A percentile compares a stretch with the other conserved stretches of the same genome.
These are phyloP conservation scores for Nycticebus coucang DNA, from an alignment of 2,113 vertebrate genomes.

Conservation along the genomic window DNA sequence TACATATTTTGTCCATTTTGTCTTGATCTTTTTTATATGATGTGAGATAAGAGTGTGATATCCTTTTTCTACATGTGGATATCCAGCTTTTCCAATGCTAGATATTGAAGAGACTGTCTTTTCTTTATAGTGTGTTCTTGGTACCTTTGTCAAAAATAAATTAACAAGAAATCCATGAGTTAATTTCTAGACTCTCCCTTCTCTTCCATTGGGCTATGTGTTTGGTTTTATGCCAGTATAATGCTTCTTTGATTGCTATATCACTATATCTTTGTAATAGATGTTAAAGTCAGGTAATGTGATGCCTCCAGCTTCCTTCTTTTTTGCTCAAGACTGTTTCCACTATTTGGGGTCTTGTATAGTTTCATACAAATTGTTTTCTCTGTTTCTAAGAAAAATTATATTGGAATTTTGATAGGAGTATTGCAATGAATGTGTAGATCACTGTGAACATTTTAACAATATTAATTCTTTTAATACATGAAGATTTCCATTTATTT, in stretches of 20 bases:
- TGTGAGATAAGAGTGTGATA: background rate
- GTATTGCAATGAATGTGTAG: background rate
- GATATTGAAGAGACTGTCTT: background rate
- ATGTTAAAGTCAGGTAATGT: background rate
- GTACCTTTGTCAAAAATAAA: background rate
- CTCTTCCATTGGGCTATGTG: background rate
- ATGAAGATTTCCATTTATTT: background rate
- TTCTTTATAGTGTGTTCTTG: background rate
- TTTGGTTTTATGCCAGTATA: background rate
- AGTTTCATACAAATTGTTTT: background rate
- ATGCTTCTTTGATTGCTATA: background rate
- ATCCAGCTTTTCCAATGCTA: background rate
- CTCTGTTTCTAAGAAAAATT: background rate
- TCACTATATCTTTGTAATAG: background rate
- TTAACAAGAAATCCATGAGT: background rate
- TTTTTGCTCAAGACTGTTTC: background rate
- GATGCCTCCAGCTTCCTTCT: background rate
- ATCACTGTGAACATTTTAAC: background rate
- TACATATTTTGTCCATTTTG: background rate
- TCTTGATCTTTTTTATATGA: background rate
- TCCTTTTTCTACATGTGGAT: background rate
- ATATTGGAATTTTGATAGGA: background rate
- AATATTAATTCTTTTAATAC: background rate
- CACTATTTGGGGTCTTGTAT: background rate
- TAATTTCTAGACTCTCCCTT: background rate